phyloP scores from a whole-genome alignment of 2,797 vertebrate genomes.

The Myripristis murdjan region DNA sequence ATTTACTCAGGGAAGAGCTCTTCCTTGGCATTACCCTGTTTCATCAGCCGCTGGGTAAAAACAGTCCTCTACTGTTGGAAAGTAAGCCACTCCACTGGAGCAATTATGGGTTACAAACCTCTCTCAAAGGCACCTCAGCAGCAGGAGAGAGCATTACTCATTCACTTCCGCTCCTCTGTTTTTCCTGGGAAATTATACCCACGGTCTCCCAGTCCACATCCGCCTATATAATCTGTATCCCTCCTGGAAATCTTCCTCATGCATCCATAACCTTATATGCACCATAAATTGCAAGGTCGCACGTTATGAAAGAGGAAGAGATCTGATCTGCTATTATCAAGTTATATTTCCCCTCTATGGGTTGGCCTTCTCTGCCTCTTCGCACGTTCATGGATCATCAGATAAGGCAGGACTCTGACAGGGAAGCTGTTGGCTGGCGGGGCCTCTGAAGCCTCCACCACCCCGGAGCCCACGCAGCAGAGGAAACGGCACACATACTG shows the following conservation, averaged over 20 bases:
- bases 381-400: slow-evolving; percentile 68
- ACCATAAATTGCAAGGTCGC: slow-evolving; percentile 67
- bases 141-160: slow-evolving; percentile 28
- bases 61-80: slow-evolving; percentile 19
- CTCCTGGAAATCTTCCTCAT: slow-evolving; percentile 44
- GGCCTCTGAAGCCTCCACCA: slow-evolving; percentile 46
- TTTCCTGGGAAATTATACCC: slow-evolving; percentile 22
- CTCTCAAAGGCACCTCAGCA: slow-evolving; percentile 52
- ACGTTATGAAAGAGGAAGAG: slow-evolving; percentile 47
- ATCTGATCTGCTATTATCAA: slow-evolving; percentile 64
- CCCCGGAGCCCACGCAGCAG: slow-evolving; percentile 24
- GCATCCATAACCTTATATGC: slow-evolving; percentile 42
- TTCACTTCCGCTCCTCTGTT: slow-evolving; percentile 28
- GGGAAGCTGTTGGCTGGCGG: slow-evolving; percentile 55
- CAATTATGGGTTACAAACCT: slow-evolving; percentile 31
- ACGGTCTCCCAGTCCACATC: slow-evolving; percentile 32
- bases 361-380: slow-evolving; percentile 54
- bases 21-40: slow-evolving; percentile 1
- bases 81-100: slow-evolving; percentile 24
- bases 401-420: slow-evolving; percentile 67
- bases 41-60: slow-evolving; percentile 33
- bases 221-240: slow-evolving; percentile 48
- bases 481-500: slow-evolving; percentile 1
- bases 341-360: slow-evolving; percentile 64
- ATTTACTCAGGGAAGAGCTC: neutral